phyloP scores from a whole-genome alignment of 1,140 invertebrate species.

The Caenorhabditis latens region DNA sequence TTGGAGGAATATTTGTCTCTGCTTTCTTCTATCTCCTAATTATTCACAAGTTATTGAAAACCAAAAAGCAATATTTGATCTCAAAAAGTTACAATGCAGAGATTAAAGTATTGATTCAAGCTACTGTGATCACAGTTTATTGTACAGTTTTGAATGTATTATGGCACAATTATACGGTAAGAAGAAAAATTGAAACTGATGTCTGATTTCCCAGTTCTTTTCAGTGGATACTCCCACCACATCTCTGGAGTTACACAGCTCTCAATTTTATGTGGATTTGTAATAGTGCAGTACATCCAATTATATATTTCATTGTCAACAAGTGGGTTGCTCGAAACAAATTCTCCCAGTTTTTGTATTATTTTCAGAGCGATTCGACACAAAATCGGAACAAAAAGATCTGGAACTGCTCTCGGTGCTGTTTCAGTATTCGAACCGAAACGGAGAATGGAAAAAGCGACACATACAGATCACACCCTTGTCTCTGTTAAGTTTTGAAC shows the following conservation, averaged over 20 bases:
- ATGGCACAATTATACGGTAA: conserved; percentile 71
- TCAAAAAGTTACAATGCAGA: conserved; percentile 65
- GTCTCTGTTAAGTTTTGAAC: neutral
- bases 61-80: conserved; percentile 60
- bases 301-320: conserved; percentile 72
- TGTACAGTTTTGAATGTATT: conserved; percentile 71
- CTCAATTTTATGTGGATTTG: conserved; percentile 74
- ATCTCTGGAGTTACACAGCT: conserved; percentile 64
- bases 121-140: conserved; percentile 69
- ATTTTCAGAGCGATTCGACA: conserved; percentile 41
- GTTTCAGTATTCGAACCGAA: conserved; percentile 1
- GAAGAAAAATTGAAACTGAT: neutral
- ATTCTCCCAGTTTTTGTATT: neutral
- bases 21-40: conserved; percentile 68
- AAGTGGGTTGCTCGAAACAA: conserved; percentile 56
- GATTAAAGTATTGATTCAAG: conserved; percentile 71
- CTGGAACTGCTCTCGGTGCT: neutral
- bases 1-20: conserved; percentile 69
- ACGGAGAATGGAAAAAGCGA: neutral
- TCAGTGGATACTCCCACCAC: conserved; percentile 66
- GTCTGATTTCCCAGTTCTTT: neutral
- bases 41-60: conserved; percentile 64
- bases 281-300: conserved; percentile 70
- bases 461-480: neutral
- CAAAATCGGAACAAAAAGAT: conserved; percentile 15